phyloP scores from a whole-genome alignment of 2,797 vertebrate species.

The Psittacula derbiana region DNA sequence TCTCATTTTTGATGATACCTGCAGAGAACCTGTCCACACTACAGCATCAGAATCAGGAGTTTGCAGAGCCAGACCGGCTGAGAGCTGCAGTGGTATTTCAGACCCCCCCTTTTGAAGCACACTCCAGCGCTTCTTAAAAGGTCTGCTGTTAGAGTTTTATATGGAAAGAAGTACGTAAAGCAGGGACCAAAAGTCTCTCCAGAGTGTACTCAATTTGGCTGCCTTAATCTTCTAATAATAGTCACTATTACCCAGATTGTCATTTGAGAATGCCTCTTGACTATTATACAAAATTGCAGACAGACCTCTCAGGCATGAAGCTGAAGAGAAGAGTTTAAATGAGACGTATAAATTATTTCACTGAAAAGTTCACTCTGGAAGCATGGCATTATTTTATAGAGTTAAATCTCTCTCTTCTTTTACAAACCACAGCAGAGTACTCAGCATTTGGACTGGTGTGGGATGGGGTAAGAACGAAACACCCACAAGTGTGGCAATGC shows the following conservation, averaged over 20 bases:
- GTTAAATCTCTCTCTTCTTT: neutral
- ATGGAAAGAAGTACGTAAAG: neutral
- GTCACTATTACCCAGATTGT: neutral
- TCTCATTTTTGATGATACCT: fast-evolving
- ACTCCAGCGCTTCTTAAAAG: neutral
- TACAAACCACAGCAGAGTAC: neutral
- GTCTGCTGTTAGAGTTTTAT: neutral
- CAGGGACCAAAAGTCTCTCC: neutral
- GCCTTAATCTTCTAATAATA: neutral
- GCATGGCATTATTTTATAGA: neutral
- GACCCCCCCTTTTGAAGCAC: fast-evolving
- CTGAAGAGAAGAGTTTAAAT: neutral
- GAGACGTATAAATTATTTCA: neutral
- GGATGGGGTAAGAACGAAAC: neutral
- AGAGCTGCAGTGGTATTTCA: neutral
- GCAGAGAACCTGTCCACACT: neutral
- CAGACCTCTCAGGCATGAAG: neutral
- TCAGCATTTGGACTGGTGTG: neutral
- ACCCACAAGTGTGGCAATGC: fast-evolving
- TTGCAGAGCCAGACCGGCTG: neutral
- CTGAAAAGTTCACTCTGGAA: neutral
- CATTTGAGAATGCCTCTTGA: neutral
- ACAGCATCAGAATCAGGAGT: neutral
- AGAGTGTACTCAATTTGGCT: neutral
- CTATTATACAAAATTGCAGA: neutral